Evolutionary conservation across 1,140 invertebrate species (phyloP), one percentile per base, ranked within the genome.

Genomic region (Condylostylus longicornis): DNA sequence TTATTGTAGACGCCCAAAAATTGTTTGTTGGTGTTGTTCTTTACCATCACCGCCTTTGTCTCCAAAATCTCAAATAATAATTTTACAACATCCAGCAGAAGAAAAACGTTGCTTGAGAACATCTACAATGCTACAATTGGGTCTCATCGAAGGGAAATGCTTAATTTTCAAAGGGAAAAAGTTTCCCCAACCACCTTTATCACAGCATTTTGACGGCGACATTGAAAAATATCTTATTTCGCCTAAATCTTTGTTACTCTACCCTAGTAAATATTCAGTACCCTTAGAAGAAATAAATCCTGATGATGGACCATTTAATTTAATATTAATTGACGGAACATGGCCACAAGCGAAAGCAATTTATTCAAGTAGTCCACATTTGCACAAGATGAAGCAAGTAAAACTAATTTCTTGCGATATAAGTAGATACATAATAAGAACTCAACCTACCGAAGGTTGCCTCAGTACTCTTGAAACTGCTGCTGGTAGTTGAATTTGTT

Each of bases 301-400:
- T 38, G 55, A 50, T 41, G 54, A 67, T 25, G 44, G 65, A n/a
- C 60, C 55, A 49, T 88, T 84, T 49, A 91, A 86, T 61, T 64
- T 94, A 25, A 65, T 95, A 28, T 61, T 95, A 33, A 72, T 95
- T 43, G 88, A 95, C 72, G 88, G 88, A 19, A 95, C 88, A 21
- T 95, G 88, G 88, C 77, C 82, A 13, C 88, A 95, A 67, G 86
- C 89, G 9, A 89, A 87, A 65, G 77, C 77, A 12, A 84, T 85
- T 38, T 84, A 79, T 62, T 71, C 79, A 25, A 72, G 75, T 29
- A 81, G 75, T 58, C 68, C 73, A n/a, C 61, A 69, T 20, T 55
- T 85, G 27, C 73, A 74, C 48, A 62, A 60, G 32, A 52, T 84
- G 29, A 70, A 65, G 44, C 75, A 82, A 51, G 79, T 88, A 2